Conservation (phyloP, 2,113 vertebrate species). For the Apteryx owenii region DNA sequence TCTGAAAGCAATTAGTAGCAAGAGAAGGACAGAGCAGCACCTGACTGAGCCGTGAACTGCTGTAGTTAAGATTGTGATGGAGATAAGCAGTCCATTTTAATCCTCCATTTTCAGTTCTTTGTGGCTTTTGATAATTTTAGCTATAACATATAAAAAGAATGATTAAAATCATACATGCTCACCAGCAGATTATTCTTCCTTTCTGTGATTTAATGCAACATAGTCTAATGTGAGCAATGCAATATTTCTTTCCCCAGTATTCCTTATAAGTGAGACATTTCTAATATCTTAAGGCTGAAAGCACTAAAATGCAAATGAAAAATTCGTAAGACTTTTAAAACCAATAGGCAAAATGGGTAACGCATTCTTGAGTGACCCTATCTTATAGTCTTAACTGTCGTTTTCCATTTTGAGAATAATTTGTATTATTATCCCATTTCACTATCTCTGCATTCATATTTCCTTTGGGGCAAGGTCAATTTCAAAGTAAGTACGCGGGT, state of each 20-base stretch:
- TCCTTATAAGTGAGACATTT: background rate
- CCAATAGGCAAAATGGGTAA: background rate
- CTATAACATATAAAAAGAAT: background rate
- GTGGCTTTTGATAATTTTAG: background rate
- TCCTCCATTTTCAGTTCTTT: background rate
- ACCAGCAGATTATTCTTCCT: background rate
- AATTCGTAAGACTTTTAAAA: background rate
- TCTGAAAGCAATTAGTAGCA: background rate
- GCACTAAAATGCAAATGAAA: background rate
- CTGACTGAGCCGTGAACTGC: background rate
- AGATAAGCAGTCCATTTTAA: background rate
- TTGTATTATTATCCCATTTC: background rate
- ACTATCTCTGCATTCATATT: background rate
- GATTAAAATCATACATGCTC: background rate
- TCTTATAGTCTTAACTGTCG: accelerated
- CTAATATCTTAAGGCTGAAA: background rate
- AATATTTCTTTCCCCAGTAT: background rate
- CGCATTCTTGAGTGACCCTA: background rate
- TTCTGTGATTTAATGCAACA: background rate
- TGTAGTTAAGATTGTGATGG: background rate
- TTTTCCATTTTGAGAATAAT: background rate
- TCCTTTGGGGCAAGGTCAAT: background rate
- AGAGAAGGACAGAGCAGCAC: background rate
- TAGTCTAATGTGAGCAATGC: background rate
- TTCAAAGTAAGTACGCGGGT: background rate